Conservation (phyloP, 2,113 vertebrate species). For the Crotalus viridis region DNA sequence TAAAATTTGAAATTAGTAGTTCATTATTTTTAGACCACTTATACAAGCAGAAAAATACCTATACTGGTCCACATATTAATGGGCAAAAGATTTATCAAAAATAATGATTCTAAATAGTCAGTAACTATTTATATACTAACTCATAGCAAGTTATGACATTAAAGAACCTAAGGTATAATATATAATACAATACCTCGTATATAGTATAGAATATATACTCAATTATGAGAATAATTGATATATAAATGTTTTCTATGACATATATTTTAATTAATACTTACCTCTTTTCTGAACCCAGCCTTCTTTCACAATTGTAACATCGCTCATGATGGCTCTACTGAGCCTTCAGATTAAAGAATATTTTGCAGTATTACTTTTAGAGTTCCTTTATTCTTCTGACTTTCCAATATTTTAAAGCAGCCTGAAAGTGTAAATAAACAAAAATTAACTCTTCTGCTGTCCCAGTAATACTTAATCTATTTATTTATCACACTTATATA, state of each 20-base stretch:
- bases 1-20: not conserved
- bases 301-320: conserved; percentile 99
- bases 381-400: conserved; percentile 76
- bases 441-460: conserved; percentile 67
- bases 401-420: conserved; percentile 92
- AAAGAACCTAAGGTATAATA: conserved; percentile 4
- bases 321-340: conserved; percentile 96
- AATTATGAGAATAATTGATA: conserved; percentile 25
- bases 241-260: not conserved
- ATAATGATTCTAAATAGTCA: conserved; percentile 6
- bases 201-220: not conserved
- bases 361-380: conserved; percentile 76
- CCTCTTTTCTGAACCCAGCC: conserved; percentile 99
- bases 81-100: conserved; percentile 24
- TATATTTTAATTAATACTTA: conserved; percentile 71
- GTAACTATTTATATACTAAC: not conserved
- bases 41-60: not conserved
- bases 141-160: not conserved
- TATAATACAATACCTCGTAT: not conserved
- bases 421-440: conserved; percentile 77
- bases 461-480: not conserved
- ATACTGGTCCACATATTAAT: conserved; percentile 2
- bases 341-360: conserved; percentile 82
- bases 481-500: not conserved
- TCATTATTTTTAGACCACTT: not conserved